These are phyloP conservation scores for Stenolophus ochropezus DNA, from an alignment of 2,888 invertebrate species.

Conservation along the genomic window DNA sequence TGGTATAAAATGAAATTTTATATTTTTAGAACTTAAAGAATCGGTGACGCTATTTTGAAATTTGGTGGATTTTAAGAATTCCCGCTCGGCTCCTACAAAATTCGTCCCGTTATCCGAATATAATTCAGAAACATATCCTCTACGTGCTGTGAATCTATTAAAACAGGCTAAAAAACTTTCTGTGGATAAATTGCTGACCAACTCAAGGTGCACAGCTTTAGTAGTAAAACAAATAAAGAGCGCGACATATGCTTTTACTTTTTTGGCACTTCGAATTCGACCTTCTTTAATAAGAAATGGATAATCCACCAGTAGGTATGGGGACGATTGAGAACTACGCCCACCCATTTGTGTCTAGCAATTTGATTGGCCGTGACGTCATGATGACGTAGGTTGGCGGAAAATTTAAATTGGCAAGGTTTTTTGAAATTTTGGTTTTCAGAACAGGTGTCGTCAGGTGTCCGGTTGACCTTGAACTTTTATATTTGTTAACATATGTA, in stretches of 20 bases:
- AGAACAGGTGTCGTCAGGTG: too few relatives aligned
- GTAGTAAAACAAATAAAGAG: conserved; percentile 5
- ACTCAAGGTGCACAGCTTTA: background rate
- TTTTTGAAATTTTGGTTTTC: too few relatives aligned
- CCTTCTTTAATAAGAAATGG: conserved; percentile 1
- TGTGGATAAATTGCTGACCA: background rate
- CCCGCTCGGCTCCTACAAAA: conserved; percentile 4
- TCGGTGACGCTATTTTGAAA: background rate
- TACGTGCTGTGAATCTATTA: background rate
- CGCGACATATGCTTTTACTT: background rate
- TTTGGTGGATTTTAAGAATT: background rate
- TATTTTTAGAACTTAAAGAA: background rate
- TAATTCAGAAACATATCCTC: background rate
- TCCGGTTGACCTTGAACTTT: too few relatives aligned
- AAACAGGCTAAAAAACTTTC: background rate
- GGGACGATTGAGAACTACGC: too few relatives aligned
- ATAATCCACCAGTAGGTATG: too few relatives aligned
- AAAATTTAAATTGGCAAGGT: too few relatives aligned
- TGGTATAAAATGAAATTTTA: background rate
- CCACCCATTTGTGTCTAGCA: too few relatives aligned
- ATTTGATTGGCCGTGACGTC: too few relatives aligned
- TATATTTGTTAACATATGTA: too few relatives aligned
- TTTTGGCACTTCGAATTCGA: background rate
- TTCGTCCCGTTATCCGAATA: conserved; percentile 12
- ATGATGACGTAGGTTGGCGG: too few relatives aligned